phyloP scores from a whole-genome alignment of 2,797 vertebrate species.

The Hippopotamyrus pictus region DNA sequence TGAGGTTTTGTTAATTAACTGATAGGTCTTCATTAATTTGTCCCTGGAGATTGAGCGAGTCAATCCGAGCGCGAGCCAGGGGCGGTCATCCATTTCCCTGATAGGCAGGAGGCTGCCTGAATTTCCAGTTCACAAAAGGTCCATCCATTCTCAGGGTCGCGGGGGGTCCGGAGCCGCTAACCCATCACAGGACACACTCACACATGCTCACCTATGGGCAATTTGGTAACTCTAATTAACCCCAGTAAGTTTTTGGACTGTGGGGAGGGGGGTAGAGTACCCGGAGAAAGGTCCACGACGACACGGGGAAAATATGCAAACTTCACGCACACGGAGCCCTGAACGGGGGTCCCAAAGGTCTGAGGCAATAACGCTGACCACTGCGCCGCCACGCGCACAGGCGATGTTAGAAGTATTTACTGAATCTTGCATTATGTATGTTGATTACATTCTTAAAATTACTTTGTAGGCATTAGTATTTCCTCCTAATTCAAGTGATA shows the following conservation, averaged over 20 bases:
- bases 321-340: not conserved
- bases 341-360: not conserved
- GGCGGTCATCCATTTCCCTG: conserved; percentile 60
- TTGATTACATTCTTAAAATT: not conserved
- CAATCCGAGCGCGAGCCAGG: conserved; percentile 63
- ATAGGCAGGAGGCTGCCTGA: conserved; percentile 37
- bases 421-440: not conserved
- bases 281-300: not conserved
- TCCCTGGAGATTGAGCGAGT: conserved; percentile 73
- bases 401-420: not conserved
- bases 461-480: not conserved
- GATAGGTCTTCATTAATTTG: conserved; percentile 78
- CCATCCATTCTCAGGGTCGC: not conserved
- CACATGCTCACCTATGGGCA: not conserved
- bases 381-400: not conserved
- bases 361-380: not conserved
- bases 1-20: conserved; percentile 79
- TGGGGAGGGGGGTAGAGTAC: not conserved
- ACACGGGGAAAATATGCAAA: not conserved
- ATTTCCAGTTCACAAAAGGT: conserved; percentile 29
- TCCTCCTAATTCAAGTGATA: not conserved
- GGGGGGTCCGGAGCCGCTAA: not conserved
- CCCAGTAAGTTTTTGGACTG: not conserved
- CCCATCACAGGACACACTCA: not conserved
- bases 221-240: not conserved